Evolutionary conservation across 2,888 invertebrate genomes (phyloP), one percentile per base, ranked within the genome.

Genomic region (Protonemura montana): DNA sequence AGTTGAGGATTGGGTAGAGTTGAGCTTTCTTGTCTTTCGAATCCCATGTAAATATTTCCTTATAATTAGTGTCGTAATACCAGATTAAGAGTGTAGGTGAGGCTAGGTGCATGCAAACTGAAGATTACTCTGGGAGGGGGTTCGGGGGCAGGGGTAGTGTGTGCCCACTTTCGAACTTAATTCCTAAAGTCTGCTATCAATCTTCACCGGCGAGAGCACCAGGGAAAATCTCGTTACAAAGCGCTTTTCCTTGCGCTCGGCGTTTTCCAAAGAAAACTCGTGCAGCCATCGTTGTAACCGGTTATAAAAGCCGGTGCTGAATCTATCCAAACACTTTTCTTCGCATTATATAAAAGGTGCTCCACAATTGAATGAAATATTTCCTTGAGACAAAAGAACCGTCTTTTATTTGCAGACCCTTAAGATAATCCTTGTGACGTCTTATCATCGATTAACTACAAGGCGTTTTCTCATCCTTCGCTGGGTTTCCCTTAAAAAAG

Each of bases 151-250:
- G n/a, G n/a, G n/a, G n/a, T n/a, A 10, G 59, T 2, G 16, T 59
- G 59, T 59, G 59, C 59, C 35, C 35, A 35, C 35, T 35, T 35
- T 35, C 35, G 35, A 35, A 35, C 35, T 10, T 59, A 59, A 59
- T 59, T 59, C 59, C 59, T 59, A 59, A 35, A 59, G 59, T 59
- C 59, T 59, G 59, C 59, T 59, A 59, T 59, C 59, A 59, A 59
- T 59, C 59, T 59, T 59, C 13, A n/a, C n/a, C 59, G 1, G 59
- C 59, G 13, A 59, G 59, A 59, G 21, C 59, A 7, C 16, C 59
- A 59, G 59, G 59, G 59, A 59, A 35, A 59, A 59, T 59, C 59
- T 59, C 3, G 16, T 59, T 16, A 59, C 59, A 59, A 59, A 59
- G 59, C 59, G 59, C 59, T 59, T 59, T 59, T 59, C 13, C 59